Base-by-base conservation (phyloP, 2,797 vertebrate species). In the Chelmon rostratus region DNA sequence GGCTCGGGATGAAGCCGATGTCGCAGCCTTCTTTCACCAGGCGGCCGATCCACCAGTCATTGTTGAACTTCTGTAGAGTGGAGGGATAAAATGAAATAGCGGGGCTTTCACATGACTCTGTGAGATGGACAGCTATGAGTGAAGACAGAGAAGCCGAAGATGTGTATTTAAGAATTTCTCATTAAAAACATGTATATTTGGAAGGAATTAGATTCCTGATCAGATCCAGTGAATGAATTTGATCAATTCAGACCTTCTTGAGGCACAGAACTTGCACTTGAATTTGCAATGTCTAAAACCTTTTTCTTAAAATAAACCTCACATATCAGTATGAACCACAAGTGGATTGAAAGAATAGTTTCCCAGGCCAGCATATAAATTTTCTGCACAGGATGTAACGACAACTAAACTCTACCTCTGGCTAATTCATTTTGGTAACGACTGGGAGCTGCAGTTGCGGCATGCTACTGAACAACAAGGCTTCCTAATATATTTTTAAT, bases 41-140 rank as follows among this genome's bases (percentile, higher is more conserved):
- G 56, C 98, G 95, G 58, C 98, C 98, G 88, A 99, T 99, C 98
- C 98, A 99, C 98, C 98, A 99, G 93, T 99, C 98, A 19, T 99
- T 99, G 85, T 97, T 99, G 78, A 99, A 99, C 83, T 99, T 99
- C 97, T 98, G 92, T 21, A 49, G 64, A 23, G 57, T 2, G 0
- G 46, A 44, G 6, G 25, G 0, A 37, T 6, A 40, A 40, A 53
- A 61, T 31, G 46, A 11, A 40, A 57, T 2, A 42, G 11, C 23
- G 61, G 38, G 57, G 3, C 12, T 19, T 37, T 58, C 5, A 46
- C 10, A 50, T 35, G 0, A 35, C 2, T 37, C 3, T 31, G 4
- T 3, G 19, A 50, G 33, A 59, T 28, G 3, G n/a, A 70, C n/a
- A 28, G 61, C 40, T 18, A 37, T 23, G 5, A 31, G 2, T 52